Evolutionary conservation across 1,140 invertebrate species (phyloP).

Genomic region (Macrosteles quadrilineatus): DNA sequence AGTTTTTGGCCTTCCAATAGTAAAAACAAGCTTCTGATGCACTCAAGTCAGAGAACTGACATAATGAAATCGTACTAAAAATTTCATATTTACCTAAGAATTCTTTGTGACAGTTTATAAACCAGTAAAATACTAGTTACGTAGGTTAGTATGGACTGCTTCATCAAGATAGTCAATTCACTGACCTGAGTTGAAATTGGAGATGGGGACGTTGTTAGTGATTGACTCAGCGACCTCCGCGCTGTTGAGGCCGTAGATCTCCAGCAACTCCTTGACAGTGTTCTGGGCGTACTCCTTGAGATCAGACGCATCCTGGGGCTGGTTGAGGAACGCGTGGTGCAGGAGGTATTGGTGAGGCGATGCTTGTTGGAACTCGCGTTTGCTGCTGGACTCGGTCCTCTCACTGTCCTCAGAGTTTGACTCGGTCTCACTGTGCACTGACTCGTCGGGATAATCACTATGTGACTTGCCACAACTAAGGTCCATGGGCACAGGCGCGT

Average conservation of each 20-base stretch:
- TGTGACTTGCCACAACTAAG: constrained; percentile 38
- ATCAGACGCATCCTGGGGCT: constrained; percentile 46
- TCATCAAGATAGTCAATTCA: no score
- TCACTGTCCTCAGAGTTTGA: constrained; percentile 28
- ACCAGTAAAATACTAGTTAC: no score
- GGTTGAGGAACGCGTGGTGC: constrained; percentile 40
- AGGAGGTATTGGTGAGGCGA: constrained; percentile 36
- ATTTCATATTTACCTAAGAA: no score
- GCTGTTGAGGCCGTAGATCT: constrained; percentile 57
- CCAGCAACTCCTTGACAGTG: constrained; percentile 61
- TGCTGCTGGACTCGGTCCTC: constrained; percentile 16
- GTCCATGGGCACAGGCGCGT: constrained; percentile 41
- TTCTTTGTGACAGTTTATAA: no score
- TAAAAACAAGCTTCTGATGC: no score
- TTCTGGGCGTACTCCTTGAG: constrained; percentile 60
- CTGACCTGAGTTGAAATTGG: constrained; percentile 53
- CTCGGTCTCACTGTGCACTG: constrained; percentile 36
- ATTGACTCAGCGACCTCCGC: constrained; percentile 51
- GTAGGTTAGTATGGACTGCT: no score
- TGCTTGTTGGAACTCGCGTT: constrained; percentile 3
- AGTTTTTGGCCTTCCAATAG: no score
- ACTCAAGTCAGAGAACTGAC: no score
- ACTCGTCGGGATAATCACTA: constrained; percentile 21
- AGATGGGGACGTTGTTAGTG: constrained; percentile 50
- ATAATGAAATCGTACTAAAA: no score